Conservation (phyloP, 2,113 vertebrate species). For the Clupea harengus region DNA sequence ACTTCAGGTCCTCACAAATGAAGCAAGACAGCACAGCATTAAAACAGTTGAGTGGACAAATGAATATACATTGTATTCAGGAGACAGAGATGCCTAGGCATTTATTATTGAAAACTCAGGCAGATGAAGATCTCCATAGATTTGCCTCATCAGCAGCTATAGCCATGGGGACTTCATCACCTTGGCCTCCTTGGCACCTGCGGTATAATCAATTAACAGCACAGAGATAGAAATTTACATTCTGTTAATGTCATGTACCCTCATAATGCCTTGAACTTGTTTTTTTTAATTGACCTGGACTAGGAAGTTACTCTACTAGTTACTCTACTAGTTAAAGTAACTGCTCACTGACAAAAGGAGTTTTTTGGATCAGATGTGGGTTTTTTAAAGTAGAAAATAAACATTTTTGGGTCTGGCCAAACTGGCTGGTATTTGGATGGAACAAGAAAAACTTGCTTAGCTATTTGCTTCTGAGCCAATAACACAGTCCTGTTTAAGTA, state of each 20-base stretch:
- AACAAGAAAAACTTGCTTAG: too few species aligned
- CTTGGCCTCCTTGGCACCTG: slow-evolving; percentile 1
- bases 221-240: not conserved
- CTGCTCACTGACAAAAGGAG: not conserved
- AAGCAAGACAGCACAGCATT: not conserved
- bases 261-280: not conserved
- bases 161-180: not conserved
- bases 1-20: not conserved
- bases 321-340: not conserved
- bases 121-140: not conserved
- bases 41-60: not conserved
- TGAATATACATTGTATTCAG: not conserved
- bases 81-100: not conserved
- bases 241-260: not conserved
- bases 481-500: too few species aligned
- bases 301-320: too few species aligned
- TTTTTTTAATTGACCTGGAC: too few species aligned
- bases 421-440: too few species aligned
- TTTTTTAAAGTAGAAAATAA: too few species aligned
- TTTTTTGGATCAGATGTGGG: not conserved
- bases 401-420: too few species aligned
- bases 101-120: not conserved
- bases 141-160: slow-evolving; percentile 2
- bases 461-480: too few species aligned
- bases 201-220: not conserved